Percentiles rank a stretch among this genome's conserved stretches.
phyloP scores from a whole-genome alignment of 2,113 vertebrate genomes.

The Saimiri boliviensis region DNA sequence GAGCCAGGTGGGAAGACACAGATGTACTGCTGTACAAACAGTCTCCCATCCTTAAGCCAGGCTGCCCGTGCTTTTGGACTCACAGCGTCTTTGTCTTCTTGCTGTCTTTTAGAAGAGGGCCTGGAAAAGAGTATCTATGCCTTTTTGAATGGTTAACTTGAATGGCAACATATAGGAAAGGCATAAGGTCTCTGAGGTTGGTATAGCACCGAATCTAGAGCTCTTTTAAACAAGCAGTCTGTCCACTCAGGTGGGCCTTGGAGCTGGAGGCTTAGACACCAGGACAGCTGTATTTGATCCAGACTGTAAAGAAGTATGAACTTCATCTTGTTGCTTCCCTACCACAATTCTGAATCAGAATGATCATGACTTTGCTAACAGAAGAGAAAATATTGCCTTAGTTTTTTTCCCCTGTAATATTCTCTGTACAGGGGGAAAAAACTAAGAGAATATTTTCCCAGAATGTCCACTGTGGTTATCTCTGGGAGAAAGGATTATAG shows the following conservation, averaged over 20 bases:
- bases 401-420: background rate
- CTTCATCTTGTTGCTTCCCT: background rate
- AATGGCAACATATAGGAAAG: background rate
- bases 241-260: background rate
- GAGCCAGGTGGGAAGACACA: background rate
- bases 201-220: background rate
- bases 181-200: background rate
- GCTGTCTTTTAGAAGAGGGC: background rate
- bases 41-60: background rate
- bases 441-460: background rate
- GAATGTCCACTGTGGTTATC: background rate
- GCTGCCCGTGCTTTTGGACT: background rate
- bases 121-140: background rate
- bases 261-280: background rate
- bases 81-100: background rate
- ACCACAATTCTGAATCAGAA: background rate
- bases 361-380: background rate
- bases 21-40: background rate
- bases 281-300: too few relatives aligned
- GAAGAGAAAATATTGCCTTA: background rate
- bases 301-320: background rate
- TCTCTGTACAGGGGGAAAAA: background rate
- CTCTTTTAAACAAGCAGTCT: background rate
- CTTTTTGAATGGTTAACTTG: background rate
- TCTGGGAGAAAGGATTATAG: background rate